Conservation (phyloP, 2,888 invertebrate species). For the Platycheirus albimanus region DNA sequence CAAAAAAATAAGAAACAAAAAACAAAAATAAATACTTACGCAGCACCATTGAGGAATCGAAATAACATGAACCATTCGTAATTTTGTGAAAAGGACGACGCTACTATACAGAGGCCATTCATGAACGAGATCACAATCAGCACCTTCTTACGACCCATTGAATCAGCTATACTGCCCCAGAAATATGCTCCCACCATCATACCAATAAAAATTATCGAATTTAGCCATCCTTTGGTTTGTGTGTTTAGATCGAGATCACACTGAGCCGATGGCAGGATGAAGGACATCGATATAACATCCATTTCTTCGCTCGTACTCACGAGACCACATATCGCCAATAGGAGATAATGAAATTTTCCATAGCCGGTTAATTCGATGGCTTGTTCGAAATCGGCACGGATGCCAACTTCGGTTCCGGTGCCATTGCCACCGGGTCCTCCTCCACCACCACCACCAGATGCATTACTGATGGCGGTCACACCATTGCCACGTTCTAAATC, state of each 20-base stretch:
- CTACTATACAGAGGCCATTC: constrained; percentile 94
- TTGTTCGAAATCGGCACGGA: constrained; percentile 93
- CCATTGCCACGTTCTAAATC: constrained; percentile 75
- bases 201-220: constrained; percentile 92
- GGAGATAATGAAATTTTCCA: constrained; percentile 91
- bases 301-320: constrained; percentile 97
- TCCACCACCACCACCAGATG: constrained; percentile 73
- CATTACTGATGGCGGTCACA: constrained; percentile 68
- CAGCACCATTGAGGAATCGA: constrained; percentile 95
- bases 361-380: constrained; percentile 92
- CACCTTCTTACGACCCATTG: constrained; percentile 93
- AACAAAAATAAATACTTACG: constrained; percentile 87
- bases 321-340: constrained; percentile 95
- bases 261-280: constrained; percentile 95
- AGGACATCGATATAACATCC: constrained; percentile 97
- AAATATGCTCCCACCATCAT: constrained; percentile 98
- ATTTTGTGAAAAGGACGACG: constrained; percentile 94
- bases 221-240: constrained; percentile 91
- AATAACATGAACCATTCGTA: constrained; percentile 95
- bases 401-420: constrained; percentile 83
- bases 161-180: constrained; percentile 96
- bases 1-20: too few species aligned
- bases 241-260: constrained; percentile 95
- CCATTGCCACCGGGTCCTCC: constrained; percentile 77
- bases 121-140: constrained; percentile 94